A percentile compares a stretch with the other conserved stretches of the same genome.
phyloP scores from a whole-genome alignment of 1,140 invertebrate species.

The Aphelenchoides besseyi region DNA sequence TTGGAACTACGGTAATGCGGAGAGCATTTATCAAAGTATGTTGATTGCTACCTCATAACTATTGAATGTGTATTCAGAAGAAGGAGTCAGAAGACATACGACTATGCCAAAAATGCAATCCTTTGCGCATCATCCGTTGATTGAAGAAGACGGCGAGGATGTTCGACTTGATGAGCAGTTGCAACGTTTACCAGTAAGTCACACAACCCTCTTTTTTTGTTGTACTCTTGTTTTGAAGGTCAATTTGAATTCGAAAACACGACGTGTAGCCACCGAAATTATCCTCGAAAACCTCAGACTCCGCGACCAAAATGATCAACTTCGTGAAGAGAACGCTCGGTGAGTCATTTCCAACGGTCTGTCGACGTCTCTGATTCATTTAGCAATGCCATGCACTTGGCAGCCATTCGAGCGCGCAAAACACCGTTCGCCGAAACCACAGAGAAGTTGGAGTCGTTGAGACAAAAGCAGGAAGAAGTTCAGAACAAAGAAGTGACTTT shows the following conservation, averaged over 20 bases:
- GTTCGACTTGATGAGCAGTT: slow-evolving; percentile 31
- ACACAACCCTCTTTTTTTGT: background rate
- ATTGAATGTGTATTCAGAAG: background rate
- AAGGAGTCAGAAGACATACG: slow-evolving; percentile 35
- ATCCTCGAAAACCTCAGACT: slow-evolving; percentile 39
- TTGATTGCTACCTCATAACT: background rate
- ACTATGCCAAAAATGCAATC: slow-evolving; percentile 36
- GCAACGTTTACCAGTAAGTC: slow-evolving; percentile 29
- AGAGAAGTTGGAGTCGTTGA: slow-evolving; percentile 39
- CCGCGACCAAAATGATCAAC: slow-evolving; percentile 31
- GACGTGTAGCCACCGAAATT: slow-evolving; percentile 36
- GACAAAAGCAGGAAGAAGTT: slow-evolving; percentile 45
- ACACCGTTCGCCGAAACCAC: slow-evolving; percentile 35
- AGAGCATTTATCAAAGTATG: background rate
- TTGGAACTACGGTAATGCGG: slow-evolving; percentile 11
- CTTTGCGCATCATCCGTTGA: background rate
- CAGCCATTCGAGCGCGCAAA: slow-evolving; percentile 29
- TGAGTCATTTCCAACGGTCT: background rate
- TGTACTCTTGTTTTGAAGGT: slow-evolving; percentile 10
- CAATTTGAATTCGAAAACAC: slow-evolving; percentile 15
- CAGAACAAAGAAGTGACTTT: slow-evolving; percentile 29
- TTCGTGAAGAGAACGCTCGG: slow-evolving; percentile 41
- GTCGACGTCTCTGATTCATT: background rate
- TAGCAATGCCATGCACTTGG: slow-evolving; percentile 32
- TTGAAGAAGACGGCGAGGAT: slow-evolving; percentile 37